Base-by-base conservation (phyloP, 2,888 invertebrate genomes). In the Electrophaes corylata region DNA sequence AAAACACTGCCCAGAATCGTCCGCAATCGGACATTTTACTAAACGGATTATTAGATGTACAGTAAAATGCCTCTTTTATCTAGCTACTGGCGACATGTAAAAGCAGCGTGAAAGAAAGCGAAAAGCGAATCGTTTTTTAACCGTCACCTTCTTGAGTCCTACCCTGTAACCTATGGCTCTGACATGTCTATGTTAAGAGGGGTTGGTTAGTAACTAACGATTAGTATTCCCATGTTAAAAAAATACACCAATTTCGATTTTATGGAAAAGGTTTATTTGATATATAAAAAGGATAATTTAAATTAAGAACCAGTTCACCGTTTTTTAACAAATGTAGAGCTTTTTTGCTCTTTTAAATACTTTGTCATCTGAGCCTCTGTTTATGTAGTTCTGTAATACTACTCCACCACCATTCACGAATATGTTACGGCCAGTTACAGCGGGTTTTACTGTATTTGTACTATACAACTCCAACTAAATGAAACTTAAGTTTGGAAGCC, bases 171-270 rank as follows among this genome's bases (percentile, higher is more conserved):
- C 73, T 75, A 74, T 75, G 76, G 76, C 75, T 76, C 70, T 63
- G 41, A 65, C 33, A 56, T 37, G 11, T 41, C 23, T 39, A 20
- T 26, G 23, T 37, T 43, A 48, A 55, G 62, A 58, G 73, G 68
- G 75, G 64, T 72, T 56, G 72, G 88, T 91, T 91, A 91, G 91
- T 90, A 74, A 75, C 83, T 86, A 81, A 72, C 70, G 69, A 91
- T 91, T 91, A 91, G 91, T 91, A 84, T 71, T 74, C 91, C 91
- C 91, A 91, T 90, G 90, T 91, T 91, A 91, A 91, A 91, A 91
- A 81, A 91, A 91, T 91, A 91, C 91, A 90, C 91, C 90, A 86
- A 75, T 76, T 62, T 90, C 78, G 88, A 90, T 91, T 91, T 90
- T 86, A 90, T 89, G 86, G 89, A 86, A 89, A 89, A 88, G 90